phyloP scores from a whole-genome alignment of 2,113 vertebrate species.

The Ictalurus punctatus region DNA sequence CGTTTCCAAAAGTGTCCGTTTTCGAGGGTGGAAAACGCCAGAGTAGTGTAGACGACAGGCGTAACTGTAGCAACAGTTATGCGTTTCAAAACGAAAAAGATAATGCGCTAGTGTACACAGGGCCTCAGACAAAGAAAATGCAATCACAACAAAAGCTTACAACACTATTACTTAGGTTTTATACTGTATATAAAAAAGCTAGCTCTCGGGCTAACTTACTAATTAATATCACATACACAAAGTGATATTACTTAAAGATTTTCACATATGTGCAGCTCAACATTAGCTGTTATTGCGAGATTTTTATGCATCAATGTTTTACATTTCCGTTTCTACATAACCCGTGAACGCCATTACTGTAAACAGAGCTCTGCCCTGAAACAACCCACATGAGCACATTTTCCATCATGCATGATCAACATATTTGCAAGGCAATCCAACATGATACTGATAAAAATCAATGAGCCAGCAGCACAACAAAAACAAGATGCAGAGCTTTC shows the following conservation, averaged over 20 bases:
- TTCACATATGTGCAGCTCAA: background rate
- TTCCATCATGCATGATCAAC: background rate
- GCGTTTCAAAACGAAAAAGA: no score
- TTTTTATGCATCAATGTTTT: background rate
- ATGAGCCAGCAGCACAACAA: background rate
- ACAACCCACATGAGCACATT: background rate
- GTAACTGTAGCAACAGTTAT: no score
- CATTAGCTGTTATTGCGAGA: background rate
- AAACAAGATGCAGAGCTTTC: background rate
- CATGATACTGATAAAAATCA: constrained; percentile 7
- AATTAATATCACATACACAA: background rate
- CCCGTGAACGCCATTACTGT: background rate
- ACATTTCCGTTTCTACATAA: constrained; percentile 1
- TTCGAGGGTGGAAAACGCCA: no score
- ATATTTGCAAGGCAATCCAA: background rate
- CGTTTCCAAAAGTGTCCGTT: no score
- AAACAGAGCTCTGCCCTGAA: constrained; percentile 4
- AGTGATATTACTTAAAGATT: background rate
- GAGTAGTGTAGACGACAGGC: no score
- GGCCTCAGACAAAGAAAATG: background rate
- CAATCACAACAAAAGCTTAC: background rate
- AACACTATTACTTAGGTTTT: background rate
- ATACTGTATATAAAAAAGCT: background rate
- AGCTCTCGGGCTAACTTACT: background rate
- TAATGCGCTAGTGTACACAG: no score